Conservation (phyloP, 2,888 invertebrate species). For the Chrysolina haemoptera region DNA sequence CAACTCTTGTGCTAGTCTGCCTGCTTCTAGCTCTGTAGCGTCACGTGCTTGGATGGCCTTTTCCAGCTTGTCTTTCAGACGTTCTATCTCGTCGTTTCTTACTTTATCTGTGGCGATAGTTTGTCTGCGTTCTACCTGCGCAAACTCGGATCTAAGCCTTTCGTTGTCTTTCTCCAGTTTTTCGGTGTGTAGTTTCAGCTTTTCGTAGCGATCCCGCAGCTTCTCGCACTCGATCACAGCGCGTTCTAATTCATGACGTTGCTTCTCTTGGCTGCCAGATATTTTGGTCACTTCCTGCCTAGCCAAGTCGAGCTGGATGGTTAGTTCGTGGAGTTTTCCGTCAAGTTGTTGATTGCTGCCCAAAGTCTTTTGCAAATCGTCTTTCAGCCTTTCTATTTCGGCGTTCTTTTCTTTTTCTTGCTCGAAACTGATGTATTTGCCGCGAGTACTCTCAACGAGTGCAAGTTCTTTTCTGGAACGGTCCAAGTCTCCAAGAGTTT, state of each 20-base stretch:
- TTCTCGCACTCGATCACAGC: slow-evolving; percentile 92
- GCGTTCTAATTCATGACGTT: slow-evolving; percentile 84
- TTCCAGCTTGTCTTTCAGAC: slow-evolving; percentile 88
- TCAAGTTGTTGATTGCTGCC: slow-evolving; percentile 80
- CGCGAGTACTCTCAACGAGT: slow-evolving; percentile 83
- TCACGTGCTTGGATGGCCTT: slow-evolving; percentile 87
- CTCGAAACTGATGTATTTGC: slow-evolving; percentile 82
- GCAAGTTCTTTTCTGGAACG: slow-evolving; percentile 84
- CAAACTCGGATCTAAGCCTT: slow-evolving; percentile 80
- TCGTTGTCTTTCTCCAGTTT: slow-evolving; percentile 85
- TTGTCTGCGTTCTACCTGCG: slow-evolving; percentile 76
- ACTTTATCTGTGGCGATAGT: slow-evolving; percentile 77
- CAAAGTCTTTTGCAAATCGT: slow-evolving; percentile 80
- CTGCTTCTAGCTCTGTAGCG: slow-evolving; percentile 88
- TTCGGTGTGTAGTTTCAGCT: slow-evolving; percentile 81
- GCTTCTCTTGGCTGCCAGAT: slow-evolving; percentile 83
- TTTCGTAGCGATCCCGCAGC: slow-evolving; percentile 88
- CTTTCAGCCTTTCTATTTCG: slow-evolving; percentile 82
- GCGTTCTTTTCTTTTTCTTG: slow-evolving; percentile 76
- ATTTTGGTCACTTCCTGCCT: slow-evolving; percentile 85
- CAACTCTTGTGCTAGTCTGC: slow-evolving; percentile 86
- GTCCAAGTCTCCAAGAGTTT: slow-evolving; percentile 85
- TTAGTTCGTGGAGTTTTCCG: slow-evolving; percentile 83
- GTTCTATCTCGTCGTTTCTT: slow-evolving; percentile 83
- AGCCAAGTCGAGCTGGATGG: slow-evolving; percentile 85